Evolutionary conservation across 2,797 vertebrate species (phyloP), one percentile per base, ranked within the genome.

Genomic region (Cossypha heuglini): DNA sequence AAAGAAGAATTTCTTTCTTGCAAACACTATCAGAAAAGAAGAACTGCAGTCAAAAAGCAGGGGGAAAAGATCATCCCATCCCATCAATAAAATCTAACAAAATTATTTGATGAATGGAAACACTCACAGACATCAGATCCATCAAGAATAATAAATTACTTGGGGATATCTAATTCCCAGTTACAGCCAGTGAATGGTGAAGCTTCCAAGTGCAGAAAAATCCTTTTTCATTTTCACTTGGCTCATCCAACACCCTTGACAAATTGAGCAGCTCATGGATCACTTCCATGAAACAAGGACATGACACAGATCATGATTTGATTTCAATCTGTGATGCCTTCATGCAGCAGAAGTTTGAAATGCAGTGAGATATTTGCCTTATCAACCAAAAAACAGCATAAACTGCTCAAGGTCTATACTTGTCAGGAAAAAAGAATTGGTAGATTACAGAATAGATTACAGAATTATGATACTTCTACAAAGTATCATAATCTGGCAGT

Each of bases 31-130:
- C 33, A 87, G 67, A 46, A 86, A 90, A 88, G 82, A 94, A 93
- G 66, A 86, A 88, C 2, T 66, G 40, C 74, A 82, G 17, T 25
- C 0, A 0, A 76, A 86, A 69, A 82, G 43, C 35, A 40, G 33
- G 37, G 16, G 13, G n/a, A 4, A 66, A 75, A 81, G 42, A 72
- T 67, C 35, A 17, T 63, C 63, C 28, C n/a, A 51, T 45, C 78
- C 35, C 43, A 86, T 71, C 59, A 85, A 61, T 76, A 63, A 88
- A 88, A 45, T 28, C 52, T 67, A 93, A 92, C 49, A 88, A 82
- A 93, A 86, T 76, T 57, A 89, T 77, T 74, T 92, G 84, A 67
- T n/a, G n/a, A 85, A 22, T 49, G 31, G 63, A 91, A 92, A 49
- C 24, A 59, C 62, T 90, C 15, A 1, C n/a, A 81, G 63, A 63